These are phyloP conservation scores for Phyllostomus discolor DNA, from an alignment of 2,113 vertebrate genomes.

Conservation along the genomic window DNA sequence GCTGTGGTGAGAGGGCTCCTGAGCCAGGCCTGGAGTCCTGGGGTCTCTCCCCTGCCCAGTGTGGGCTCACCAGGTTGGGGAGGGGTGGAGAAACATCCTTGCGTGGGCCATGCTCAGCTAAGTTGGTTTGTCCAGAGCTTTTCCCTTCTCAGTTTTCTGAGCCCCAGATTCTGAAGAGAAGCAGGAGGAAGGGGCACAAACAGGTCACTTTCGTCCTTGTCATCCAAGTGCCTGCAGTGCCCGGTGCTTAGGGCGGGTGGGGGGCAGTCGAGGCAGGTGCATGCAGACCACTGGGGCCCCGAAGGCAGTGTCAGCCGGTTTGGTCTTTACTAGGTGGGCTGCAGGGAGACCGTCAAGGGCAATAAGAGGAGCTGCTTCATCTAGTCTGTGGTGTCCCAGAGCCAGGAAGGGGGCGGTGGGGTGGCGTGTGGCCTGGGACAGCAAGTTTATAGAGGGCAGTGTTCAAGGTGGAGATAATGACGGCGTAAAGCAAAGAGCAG, in stretches of 20 bases:
- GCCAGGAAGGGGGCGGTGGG: background rate
- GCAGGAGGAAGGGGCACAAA: background rate
- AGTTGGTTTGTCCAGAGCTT: background rate
- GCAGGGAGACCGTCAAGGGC: background rate
- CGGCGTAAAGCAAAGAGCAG: background rate
- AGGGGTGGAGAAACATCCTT: background rate
- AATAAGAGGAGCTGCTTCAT: background rate
- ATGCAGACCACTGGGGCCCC: accelerated
- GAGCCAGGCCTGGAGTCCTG: background rate
- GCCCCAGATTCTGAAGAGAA: background rate
- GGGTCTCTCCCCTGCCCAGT: background rate
- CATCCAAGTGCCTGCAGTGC: background rate
- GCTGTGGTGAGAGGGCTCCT: background rate
- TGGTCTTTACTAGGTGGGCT: accelerated
- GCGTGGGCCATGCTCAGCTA: no score
- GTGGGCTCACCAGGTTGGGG: background rate
- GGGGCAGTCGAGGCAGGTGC: accelerated
- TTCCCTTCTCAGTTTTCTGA: background rate
- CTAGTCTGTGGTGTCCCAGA: background rate
- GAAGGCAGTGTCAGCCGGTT: accelerated
- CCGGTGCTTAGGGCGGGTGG: background rate
- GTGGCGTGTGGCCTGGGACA: background rate
- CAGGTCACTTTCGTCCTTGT: background rate
- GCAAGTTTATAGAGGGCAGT: background rate
- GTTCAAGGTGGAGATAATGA: background rate